A percentile compares a stretch with the other conserved stretches of the same genome.
phyloP scores from a whole-genome alignment of 2,888 invertebrate species.

The Orthosia gothica region DNA sequence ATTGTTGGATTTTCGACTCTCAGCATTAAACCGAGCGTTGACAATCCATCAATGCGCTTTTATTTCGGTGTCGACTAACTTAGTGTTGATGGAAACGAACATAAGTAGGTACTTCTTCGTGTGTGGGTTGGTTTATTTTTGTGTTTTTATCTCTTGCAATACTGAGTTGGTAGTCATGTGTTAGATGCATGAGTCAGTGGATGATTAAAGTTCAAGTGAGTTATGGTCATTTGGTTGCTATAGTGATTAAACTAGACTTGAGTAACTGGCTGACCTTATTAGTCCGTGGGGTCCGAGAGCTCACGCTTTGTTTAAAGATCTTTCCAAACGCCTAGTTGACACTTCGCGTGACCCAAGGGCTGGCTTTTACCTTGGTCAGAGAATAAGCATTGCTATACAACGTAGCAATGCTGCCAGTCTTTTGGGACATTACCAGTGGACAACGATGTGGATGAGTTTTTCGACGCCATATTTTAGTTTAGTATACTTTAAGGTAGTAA shows the following conservation, averaged over 20 bases:
- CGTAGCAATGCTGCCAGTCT: too few relatives aligned
- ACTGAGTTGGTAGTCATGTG: slow-evolving; percentile 32
- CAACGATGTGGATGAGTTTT: too few relatives aligned
- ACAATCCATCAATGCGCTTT: background rate
- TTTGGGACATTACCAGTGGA: too few relatives aligned
- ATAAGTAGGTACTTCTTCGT: slow-evolving; percentile 47
- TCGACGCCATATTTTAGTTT: too few relatives aligned
- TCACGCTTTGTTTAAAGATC: too few relatives aligned
- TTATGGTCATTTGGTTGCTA: slow-evolving; percentile 26
- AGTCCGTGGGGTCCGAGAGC: too few relatives aligned
- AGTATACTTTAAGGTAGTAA: too few relatives aligned
- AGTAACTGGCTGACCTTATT: too few relatives aligned
- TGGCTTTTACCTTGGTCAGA: too few relatives aligned
- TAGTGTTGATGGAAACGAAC: slow-evolving; percentile 21
- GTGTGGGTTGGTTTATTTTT: slow-evolving; percentile 59
- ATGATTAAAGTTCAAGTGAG: slow-evolving; percentile 21
- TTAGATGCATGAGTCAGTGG: slow-evolving; percentile 49
- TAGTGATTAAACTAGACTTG: slow-evolving; percentile 5
- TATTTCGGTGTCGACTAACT: slow-evolving; percentile 14
- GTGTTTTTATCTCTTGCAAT: slow-evolving; percentile 50
- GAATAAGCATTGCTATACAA: too few relatives aligned
- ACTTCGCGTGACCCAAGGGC: too few relatives aligned
- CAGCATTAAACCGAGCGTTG: background rate
- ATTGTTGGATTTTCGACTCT: slow-evolving; percentile 1
- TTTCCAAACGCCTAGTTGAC: too few relatives aligned